phyloP scores from a whole-genome alignment of 2,797 vertebrate genomes.

The Danio kyathit region DNA sequence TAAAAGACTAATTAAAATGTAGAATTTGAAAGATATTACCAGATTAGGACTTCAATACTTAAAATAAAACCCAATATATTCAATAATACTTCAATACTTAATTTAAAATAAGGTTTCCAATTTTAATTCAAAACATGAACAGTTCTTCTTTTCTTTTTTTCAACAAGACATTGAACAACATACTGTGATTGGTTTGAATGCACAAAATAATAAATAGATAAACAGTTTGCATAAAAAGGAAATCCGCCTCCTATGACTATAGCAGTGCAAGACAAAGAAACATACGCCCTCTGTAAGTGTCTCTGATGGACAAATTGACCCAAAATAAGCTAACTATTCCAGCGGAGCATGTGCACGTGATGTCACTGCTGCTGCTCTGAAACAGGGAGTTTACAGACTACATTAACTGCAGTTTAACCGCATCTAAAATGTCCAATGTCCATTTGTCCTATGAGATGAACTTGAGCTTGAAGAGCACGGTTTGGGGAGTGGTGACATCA shows the following conservation, averaged over 20 bases:
- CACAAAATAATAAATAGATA: slow-evolving; percentile 72
- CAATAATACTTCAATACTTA: not conserved
- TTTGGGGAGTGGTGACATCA: slow-evolving; percentile 92
- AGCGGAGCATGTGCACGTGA: not conserved
- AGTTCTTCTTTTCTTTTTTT: not conserved
- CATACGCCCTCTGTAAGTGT: not conserved
- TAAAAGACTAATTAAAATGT: not conserved
- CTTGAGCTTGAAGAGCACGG: slow-evolving; percentile 91
- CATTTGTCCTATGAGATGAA: slow-evolving; percentile 83
- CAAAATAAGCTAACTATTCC: not conserved
- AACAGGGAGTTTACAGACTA: slow-evolving; percentile 40
- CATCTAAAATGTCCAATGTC: slow-evolving; percentile 3
- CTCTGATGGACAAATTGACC: not conserved
- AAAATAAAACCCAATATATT: too few relatives aligned
- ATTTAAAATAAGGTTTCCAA: slow-evolving; percentile 36
- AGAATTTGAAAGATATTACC: not conserved
- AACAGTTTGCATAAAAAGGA: slow-evolving; percentile 59
- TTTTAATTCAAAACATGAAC: slow-evolving; percentile 20
- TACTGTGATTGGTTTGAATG: slow-evolving; percentile 34
- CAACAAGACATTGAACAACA: slow-evolving; percentile 25
- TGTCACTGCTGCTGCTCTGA: not conserved
- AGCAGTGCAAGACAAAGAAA: slow-evolving; percentile 35
- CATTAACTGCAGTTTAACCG: slow-evolving; percentile 51
- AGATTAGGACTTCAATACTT: not conserved
- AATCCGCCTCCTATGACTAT: not conserved